Evolutionary conservation across 1,140 invertebrate species (phyloP), one percentile per base, ranked within the genome.

Genomic region (Luehdorfia chinensis): DNA sequence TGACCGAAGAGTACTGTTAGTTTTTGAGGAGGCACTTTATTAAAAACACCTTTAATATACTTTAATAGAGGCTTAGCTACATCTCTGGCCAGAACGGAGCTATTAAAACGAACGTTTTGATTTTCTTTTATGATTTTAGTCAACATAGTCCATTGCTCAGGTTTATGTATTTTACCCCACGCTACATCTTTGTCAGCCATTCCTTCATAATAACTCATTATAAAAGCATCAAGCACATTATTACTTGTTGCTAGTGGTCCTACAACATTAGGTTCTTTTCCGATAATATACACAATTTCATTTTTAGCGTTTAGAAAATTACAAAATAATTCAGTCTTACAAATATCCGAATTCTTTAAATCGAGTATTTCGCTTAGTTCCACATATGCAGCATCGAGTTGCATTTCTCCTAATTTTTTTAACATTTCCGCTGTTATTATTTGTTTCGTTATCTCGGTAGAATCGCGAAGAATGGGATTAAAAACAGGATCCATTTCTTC

Each of bases 181-280:
- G 73, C 81, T 8, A 83, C 64, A 3, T 78, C 47, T 0, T 64
- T 33, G 0, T 48, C 23, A 0, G 59, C 30, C 48, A 76, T 71
- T 6, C 75, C 81, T 56, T 77, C 64, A 43, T 83, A 85, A 50
- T 79, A 75, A 32, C 70, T 61, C 81, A 85, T 85, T 0, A 81
- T 41, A 47, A 85, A 79, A 2, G 70, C 64, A 57, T 85, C 78
- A 13, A 76, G 47, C 2, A 62, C 70, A 15, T 66, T 64, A 43
- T 85, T 83, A 4, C 66, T 49, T 12, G 72, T 57, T 48, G 73
- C 75, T 8, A 85, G 52, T 4, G 78, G 75, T 1, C 81, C 81
- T 9, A 33, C 47, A 5, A 80, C 6, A 50, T 62, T 63, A 1
- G 80, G 78, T 45, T 77, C 78, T 2, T 55, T 37, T 4, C 66